phyloP scores from a whole-genome alignment of 2,888 invertebrate genomes.

The Eremobia ochroleuca region DNA sequence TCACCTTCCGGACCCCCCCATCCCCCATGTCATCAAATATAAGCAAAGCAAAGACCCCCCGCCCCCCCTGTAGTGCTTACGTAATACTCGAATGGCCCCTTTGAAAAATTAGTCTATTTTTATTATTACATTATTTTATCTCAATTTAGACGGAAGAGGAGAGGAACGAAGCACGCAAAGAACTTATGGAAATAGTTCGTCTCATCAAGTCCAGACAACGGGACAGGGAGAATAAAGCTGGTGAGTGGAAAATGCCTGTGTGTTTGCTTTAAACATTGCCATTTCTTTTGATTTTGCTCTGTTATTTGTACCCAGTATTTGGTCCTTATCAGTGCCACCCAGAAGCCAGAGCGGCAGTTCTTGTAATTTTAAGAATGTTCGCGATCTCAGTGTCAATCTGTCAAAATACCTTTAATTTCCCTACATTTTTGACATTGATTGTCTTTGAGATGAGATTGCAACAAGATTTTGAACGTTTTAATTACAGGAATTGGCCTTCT shows the following conservation, averaged over 20 bases:
- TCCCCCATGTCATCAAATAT: no score
- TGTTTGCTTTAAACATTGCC: not conserved
- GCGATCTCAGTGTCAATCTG: no score
- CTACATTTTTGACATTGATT: no score
- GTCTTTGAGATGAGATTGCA: no score
- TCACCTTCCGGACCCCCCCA: no score
- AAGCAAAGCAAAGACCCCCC: no score
- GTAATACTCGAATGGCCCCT: no score
- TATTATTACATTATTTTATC: not conserved
- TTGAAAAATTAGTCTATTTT: not conserved
- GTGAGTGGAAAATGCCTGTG: constrained; percentile 60
- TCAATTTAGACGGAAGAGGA: constrained; percentile 77
- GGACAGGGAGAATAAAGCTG: constrained; percentile 83
- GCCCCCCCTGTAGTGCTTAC: no score
- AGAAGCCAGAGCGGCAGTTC: no score
- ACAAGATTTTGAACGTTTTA: no score
- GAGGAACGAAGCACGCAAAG: constrained; percentile 85
- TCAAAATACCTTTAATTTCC: no score
- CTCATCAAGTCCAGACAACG: constrained; percentile 87
- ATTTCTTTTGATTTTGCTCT: not conserved
- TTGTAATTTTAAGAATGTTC: no score
- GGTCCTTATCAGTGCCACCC: not conserved
- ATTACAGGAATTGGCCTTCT: not conserved
- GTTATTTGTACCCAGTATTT: not conserved
- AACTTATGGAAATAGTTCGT: constrained; percentile 88